Evolutionary conservation across 2,888 invertebrate species (phyloP), one percentile per base, ranked within the genome.

Genomic region (Epistrophella euchroma): DNA sequence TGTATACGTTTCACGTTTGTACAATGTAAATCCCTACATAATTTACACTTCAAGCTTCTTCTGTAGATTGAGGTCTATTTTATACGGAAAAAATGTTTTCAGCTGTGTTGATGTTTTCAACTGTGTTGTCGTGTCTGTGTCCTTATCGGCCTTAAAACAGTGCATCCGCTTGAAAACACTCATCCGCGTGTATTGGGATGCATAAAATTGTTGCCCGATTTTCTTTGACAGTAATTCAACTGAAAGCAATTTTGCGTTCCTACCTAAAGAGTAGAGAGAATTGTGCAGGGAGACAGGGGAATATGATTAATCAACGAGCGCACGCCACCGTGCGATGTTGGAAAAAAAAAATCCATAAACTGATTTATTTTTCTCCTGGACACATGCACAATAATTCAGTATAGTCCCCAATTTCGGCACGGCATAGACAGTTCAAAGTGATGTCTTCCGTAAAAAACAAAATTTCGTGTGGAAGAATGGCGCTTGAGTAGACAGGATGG

Each of bases 211-310:
- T 76, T 80, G 84, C 75, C 75, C 72, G 76, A 85, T 85, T 85
- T 85, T 76, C 84, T 85, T 85, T 85, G 84, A 85, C 76, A 80
- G 60, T 85, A 80, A 85, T 68, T 85, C 84, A 85, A 80, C 80
- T 76, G 80, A 76, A 85, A 85, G 84, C 84, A 85, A 85, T 85
- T 85, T 80, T 22, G 37, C 58, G 66, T 76, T 76, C 25, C 35
- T 32, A 17, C 17, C 28, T 28, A 32, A 25, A 4, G 28, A 28
- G 28, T 28, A 13, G 47, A 32, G 35, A 19, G 13, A 19, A 19
- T 19, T 47, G 32, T 40, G 32, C 45, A 28, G 13, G 32, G 7
- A 19, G 17, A 66, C 13, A 4, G 7, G 47, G 47, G 19, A 15
- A 15, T 47, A 64, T 64, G 78, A 66, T 79, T 73, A 66, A 70